Percentiles rank a stretch among this genome's conserved stretches.
phyloP scores from a whole-genome alignment of 2,888 invertebrate genomes.

The Drosophila neotestacea region DNA sequence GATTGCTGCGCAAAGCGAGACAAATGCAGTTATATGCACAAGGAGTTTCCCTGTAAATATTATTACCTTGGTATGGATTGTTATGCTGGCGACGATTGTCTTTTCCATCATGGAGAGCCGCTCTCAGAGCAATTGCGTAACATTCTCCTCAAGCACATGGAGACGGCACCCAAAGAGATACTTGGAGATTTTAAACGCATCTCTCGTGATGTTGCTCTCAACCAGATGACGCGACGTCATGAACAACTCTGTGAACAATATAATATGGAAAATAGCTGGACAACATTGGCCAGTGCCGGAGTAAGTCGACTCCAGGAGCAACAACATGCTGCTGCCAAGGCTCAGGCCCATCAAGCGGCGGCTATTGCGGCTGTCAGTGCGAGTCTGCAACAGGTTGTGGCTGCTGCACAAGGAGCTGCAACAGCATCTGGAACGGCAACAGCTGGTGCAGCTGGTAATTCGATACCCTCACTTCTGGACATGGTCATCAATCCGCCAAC shows the following conservation, averaged over 20 bases:
- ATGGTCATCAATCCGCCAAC: constrained; percentile 84
- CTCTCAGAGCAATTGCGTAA: constrained; percentile 92
- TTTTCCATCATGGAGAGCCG: constrained; percentile 96
- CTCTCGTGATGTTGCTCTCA: constrained; percentile 90
- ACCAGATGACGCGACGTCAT: constrained; percentile 86
- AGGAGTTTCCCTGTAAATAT: constrained; percentile 98
- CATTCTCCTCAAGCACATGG: constrained; percentile 91
- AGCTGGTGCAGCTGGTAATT: not conserved
- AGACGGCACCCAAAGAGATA: constrained; percentile 96
- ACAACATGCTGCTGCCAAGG: constrained; percentile 42
- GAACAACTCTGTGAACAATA: constrained; percentile 85
- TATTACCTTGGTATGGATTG: constrained; percentile 97
- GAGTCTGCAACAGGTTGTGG: constrained; percentile 12
- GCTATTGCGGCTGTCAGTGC: constrained; percentile 34
- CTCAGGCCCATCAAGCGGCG: constrained; percentile 41
- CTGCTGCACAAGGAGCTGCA: not conserved
- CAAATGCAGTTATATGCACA: constrained; percentile 98
- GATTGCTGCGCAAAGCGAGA: constrained; percentile 97
- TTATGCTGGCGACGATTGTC: constrained; percentile 93
- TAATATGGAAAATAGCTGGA: constrained; percentile 82
- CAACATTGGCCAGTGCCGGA: constrained; percentile 53
- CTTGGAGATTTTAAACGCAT: constrained; percentile 95
- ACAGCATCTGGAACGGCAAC: not conserved
- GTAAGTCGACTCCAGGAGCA: constrained; percentile 54
- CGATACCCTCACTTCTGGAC: constrained; percentile 84